These are phyloP conservation scores for Nasonia longicornis DNA, from an alignment of 1,140 invertebrate genomes.

Conservation along the genomic window DNA sequence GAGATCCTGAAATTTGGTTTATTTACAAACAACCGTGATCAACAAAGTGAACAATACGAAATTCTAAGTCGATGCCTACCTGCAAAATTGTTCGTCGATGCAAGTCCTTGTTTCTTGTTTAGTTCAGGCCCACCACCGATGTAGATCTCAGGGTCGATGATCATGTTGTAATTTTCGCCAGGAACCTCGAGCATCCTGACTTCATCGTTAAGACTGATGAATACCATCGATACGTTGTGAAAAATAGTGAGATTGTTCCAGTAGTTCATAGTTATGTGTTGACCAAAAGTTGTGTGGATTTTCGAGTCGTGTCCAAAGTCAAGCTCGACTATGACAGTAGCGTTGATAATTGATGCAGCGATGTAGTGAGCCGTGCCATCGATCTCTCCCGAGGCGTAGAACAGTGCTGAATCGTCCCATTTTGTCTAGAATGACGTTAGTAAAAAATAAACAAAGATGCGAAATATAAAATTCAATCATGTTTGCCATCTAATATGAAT, in stretches of 20 bases:
- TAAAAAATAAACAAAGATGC: too few species aligned
- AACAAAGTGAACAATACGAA: not conserved
- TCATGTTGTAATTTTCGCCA: conserved; percentile 80
- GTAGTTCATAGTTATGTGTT: conserved; percentile 77
- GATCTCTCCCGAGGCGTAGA: conserved; percentile 89
- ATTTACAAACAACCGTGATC: not conserved
- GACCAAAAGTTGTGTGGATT: conserved; percentile 76
- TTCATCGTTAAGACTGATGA: conserved; percentile 81
- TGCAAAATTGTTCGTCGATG: conserved; percentile 80
- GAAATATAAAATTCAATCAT: too few species aligned
- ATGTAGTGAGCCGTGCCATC: conserved; percentile 84
- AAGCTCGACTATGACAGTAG: conserved; percentile 82
- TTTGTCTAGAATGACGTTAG: conserved; percentile 71
- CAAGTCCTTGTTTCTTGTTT: conserved; percentile 80
- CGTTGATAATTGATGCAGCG: conserved; percentile 83
- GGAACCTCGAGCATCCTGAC: conserved; percentile 77
- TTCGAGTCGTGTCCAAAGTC: conserved; percentile 84
- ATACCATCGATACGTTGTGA: conserved; percentile 79
- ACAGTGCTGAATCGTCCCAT: conserved; percentile 87
- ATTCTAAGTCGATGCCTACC: conserved; percentile 50
- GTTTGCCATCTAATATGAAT: too few species aligned
- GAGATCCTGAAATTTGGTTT: conserved; percentile 73
- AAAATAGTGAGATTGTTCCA: conserved; percentile 93
- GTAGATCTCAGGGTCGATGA: conserved; percentile 93
- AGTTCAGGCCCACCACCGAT: conserved; percentile 87